Base-by-base conservation (phyloP, 1,140 invertebrate species). In the Drosophila repletoides region DNA sequence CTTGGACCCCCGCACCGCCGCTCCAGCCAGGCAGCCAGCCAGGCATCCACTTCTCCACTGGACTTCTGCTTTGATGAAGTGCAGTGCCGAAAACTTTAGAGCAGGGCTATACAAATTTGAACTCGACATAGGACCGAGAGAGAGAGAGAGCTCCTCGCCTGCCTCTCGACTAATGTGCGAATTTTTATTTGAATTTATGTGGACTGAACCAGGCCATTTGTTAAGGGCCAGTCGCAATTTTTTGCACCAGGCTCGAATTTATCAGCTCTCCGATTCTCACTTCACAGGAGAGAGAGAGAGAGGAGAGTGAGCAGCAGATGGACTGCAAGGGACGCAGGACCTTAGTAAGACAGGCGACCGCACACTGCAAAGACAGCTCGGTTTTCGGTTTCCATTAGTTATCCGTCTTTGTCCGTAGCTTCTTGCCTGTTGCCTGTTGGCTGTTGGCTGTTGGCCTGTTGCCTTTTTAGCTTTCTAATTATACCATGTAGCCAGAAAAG, bases 131-230 rank as follows among this genome's bases (percentile, higher is more conserved):
- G 9, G 2, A 19, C 2, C 10, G 6, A 17, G 19, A 41, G 45
- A 15, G 4, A 24, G 12, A 46, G n/a, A n/a, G n/a, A n/a, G n/a
- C n/a, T n/a, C n/a, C n/a, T n/a, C 24, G 12, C 12, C 46, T 64
- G 58, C 36, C 49, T 53, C 43, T 53, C 43, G 52, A 58, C 60
- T 71, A 83, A 84, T 79, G 71, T 84, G 79, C 70, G 74, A 79
- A 84, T 84, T 83, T 83, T 79, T 83, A 84, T 84, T 74, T 70
- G 56, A 71, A 83, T 83, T 84, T 77, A 83, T 83, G 73, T 61
- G 21, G 24, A 31, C 14, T 9, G 34, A n/a, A 19, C 34, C 14
- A n/a, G 21, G 31, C 34, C 22, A 56, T 64, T 73, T 65, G 70
- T 34, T 43, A 38, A 51, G 12, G 29, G 40, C 36, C 56, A 26